Conservation (phyloP, 2,113 vertebrate species). For the Ifrita kowaldi region DNA sequence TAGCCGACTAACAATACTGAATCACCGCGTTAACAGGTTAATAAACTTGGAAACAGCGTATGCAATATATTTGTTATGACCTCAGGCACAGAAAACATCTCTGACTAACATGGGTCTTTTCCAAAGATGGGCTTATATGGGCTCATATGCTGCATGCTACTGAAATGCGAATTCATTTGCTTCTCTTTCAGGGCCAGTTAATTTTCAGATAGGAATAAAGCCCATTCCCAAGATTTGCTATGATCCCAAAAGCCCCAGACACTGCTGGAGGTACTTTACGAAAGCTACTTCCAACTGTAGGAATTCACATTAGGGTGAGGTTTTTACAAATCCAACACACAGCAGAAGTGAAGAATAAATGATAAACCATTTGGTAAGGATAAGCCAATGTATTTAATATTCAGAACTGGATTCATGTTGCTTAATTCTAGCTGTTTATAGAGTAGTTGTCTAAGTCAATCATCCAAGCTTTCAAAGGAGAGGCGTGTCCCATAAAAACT, state of each 20-base stretch:
- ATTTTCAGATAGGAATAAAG: background rate
- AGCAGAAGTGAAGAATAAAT: background rate
- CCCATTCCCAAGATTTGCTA: background rate
- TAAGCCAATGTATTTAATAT: background rate
- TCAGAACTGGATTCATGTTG: background rate
- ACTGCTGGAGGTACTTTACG: background rate
- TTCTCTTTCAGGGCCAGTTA: background rate
- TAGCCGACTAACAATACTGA: background rate
- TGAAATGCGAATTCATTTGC: background rate
- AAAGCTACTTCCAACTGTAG: background rate
- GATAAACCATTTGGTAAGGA: background rate
- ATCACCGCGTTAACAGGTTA: background rate
- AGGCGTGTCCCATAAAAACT: background rate
- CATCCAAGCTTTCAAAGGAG: background rate
- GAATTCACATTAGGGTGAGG: background rate
- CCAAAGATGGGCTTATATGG: background rate
- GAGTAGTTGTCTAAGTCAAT: background rate
- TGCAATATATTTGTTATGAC: background rate
- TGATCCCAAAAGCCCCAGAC: background rate
- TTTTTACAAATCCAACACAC: background rate
- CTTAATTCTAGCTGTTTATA: background rate
- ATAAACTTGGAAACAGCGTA: background rate
- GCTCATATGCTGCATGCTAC: accelerated
- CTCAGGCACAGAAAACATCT: background rate
- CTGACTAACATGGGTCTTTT: background rate